phyloP scores from a whole-genome alignment of 2,113 vertebrate species.

The Pelecanoides urinatrix region DNA sequence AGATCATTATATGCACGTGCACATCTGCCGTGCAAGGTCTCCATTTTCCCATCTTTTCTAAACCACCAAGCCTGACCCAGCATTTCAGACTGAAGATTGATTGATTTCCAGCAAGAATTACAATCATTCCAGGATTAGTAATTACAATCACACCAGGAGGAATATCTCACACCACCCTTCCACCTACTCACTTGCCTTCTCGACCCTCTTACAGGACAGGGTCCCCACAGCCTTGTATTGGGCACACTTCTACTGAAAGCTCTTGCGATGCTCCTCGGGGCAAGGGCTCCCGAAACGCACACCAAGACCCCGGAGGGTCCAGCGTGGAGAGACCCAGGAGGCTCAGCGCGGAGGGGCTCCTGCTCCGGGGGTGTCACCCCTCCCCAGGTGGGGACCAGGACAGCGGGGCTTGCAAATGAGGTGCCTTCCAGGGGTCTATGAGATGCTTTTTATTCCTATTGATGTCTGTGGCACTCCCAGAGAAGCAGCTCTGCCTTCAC shows the following conservation, averaged over 20 bases:
- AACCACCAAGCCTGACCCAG: background rate
- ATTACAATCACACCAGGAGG: too few relatives aligned
- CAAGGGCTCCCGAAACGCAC: background rate
- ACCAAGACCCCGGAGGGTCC: background rate
- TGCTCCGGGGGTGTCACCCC: background rate
- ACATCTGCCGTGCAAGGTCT: background rate
- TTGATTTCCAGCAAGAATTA: background rate
- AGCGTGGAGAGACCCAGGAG: background rate
- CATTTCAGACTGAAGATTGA: background rate
- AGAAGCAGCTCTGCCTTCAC: background rate
- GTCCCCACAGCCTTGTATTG: rapidly evolving
- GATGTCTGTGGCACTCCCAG: too few relatives aligned
- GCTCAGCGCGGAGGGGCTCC: background rate
- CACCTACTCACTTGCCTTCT: background rate
- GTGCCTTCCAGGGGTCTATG: background rate
- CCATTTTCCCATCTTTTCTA: rapidly evolving
- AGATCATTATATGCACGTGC: background rate
- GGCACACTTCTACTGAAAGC: background rate
- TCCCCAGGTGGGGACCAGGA: background rate
- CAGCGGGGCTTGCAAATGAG: background rate
- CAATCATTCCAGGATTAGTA: background rate
- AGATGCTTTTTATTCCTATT: background rate
- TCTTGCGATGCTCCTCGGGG: background rate
- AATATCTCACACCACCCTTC: background rate
- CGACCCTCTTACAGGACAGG: background rate